Base-by-base conservation (phyloP, 2,113 vertebrate species). In the Larimichthys crocea region DNA sequence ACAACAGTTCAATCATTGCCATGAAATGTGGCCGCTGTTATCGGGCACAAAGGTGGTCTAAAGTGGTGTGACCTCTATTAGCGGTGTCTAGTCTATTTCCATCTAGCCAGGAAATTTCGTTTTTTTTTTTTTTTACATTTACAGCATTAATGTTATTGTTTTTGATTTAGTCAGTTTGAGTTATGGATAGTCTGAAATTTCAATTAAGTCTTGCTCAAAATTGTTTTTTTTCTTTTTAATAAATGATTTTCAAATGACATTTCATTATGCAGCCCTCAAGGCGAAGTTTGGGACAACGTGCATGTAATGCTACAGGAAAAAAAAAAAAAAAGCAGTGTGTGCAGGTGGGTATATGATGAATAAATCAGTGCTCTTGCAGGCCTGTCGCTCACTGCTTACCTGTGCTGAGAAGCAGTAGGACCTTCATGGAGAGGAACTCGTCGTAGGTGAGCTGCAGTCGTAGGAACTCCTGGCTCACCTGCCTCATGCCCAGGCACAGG, bases 381-480 rank as follows among this genome's bases (percentile, higher is more conserved):
- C n/a, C 29, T 71, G 59, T 4, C 29, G 68, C 49, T 35, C 46
- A 44, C 62, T 77, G n/a, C 86, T 61, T 79, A 99, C 98, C 95
- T 93, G 98, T 99, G 95, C 98, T 99, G 42, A 99, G 93, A 24
- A 99, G 97, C 93, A 99, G 96, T 91, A 99, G 90, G 2, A 98
- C 98, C 91, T 99, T 99, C 98, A 99, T 99, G 66, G 98, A 95
- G 35, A 98, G 97, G 93, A 97, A 99, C 82, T 99, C 98, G 50
- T 99, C 97, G 19, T 98, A 98, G 90, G 96, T 98, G 31, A 99
- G 96, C 94, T 99, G 98, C 88, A 99, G 93, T n/a, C 98, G 96
- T 31, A 99, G 95, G 49, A 99, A 99, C 94, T 99, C 98, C 92
- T 98, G 96, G 92, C 98, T 99, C 94, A 99, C 96, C 87, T 99